Conservation (phyloP, 2,888 invertebrate species). For the Pristionchus arcanus region DNA sequence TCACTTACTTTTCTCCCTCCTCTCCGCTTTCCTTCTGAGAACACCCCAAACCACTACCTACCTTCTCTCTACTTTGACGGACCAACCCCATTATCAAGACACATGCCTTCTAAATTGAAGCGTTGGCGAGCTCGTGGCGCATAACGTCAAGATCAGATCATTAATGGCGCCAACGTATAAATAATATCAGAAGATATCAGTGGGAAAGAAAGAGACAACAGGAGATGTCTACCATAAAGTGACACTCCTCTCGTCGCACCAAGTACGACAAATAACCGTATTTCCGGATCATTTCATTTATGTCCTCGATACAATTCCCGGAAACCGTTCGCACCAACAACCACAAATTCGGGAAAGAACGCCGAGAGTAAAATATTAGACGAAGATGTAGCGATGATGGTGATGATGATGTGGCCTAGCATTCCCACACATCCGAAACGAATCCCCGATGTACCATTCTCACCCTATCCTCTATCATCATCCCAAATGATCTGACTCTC, state of each 20-base stretch:
- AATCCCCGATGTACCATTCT: slow-evolving; percentile 9
- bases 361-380: not conserved
- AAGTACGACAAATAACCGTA: not conserved
- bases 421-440: not conserved
- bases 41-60: slow-evolving; percentile 8
- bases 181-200: not conserved
- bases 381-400: not conserved
- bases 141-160: not conserved
- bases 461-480: not conserved
- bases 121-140: not conserved
- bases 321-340: not conserved
- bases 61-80: not conserved
- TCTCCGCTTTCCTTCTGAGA: not conserved
- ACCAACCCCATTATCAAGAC: slow-evolving; percentile 1
- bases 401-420: not conserved
- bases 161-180: not conserved
- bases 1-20: slow-evolving; percentile 3
- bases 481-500: not conserved
- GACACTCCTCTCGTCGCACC: not conserved
- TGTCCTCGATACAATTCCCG: not conserved
- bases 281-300: not conserved
- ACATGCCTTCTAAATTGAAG: not conserved
- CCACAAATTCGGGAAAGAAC: not conserved
- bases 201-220: not conserved
- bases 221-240: not conserved